Evolutionary conservation across 2,113 vertebrate species (phyloP), one percentile per base, ranked within the genome.

Genomic region (Mungos mungo): DNA sequence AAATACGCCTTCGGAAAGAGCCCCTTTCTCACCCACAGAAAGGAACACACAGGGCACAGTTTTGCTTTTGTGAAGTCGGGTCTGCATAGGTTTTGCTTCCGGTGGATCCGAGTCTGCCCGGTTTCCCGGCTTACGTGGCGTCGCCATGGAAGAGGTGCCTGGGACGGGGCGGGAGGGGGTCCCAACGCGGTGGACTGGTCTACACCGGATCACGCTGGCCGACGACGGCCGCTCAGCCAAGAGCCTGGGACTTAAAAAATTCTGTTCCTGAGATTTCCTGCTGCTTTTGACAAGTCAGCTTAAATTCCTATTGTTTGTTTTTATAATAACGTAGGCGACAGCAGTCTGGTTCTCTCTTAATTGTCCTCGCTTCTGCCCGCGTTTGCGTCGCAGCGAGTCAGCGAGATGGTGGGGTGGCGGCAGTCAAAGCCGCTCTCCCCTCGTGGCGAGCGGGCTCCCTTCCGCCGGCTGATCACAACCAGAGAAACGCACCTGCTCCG

Each of bases 381-480:
- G 33, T 89, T 92, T 45, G 79, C 87, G 83, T 41, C 83, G 91
- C 88, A 33, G 77, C 96, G 88, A 97, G 97, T 98, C 96, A 93
- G 92, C 23, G 90, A 86, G 95, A 93, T 45, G 88, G 94, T 23
- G 35, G 92, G 95, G 68, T 95, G 79, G 81, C 85, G 95, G 90
- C 93, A 74, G 47, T 65, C 93, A 79, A 91, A 93, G 47, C 94
- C 77, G 90, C 93, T 97, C 82, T 89, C 88, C 47, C 96, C 92
- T 91, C 77, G 31, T 23, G 93, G 96, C 71, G 85, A 15, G 74
- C 76, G 41, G 77, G 90, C 41, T 21, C 8, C 41, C 96, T 96
- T 91, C 96, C 88, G 66, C 96, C 85, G 50, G 2, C 97, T 91
- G 86, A 12, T 97, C 96, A 80, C 79, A 87, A 2, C 66, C 83